Evolutionary conservation across 2,797 vertebrate species (phyloP), one percentile per base, ranked within the genome.

Genomic region (Cynodonichthys magdalenae): DNA sequence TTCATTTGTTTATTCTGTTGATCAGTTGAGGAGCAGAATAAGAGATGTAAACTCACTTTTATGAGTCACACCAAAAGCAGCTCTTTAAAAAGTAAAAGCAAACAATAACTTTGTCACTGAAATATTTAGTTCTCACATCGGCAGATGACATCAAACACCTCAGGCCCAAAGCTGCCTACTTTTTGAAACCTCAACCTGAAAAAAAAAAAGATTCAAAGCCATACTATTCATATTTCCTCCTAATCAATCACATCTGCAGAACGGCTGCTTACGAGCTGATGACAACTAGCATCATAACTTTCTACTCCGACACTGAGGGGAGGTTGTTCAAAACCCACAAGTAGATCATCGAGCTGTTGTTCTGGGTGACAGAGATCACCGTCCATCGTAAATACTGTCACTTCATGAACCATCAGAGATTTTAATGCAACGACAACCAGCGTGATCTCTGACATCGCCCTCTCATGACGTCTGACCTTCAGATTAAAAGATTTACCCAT

Each of bases 221-320:
- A 28, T 10, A 63, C 50, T 45, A 34, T 67, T 59, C 51, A 63
- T 67, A 75, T 77, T 77, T 29, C 45, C 47, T 68, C 45, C 28
- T 56, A 72, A 84, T 87, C 75, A 73, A 78, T 87, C 84, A 82
- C 49, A 62, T 20, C n/a, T 57, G 63, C 78, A 71, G 69, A 19
- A 78, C 79, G 83, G 79, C 69, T 79, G 75, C 74, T 72, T 63
- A 71, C 65, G 66, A 69, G 69, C 39, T 73, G 80, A 66, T 71
- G 44, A 59, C 58, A 69, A 64, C 52, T 41, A 14, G 29, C n/a
- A 39, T 50, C 59, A 67, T 68, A 49, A 68, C 66, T 74, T 66
- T 79, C 54, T 71, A 19, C 62, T 24, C 57, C 63, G 48, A 65
- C 54, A 49, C 17, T 59, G 19, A 45, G 29, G 41, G 19, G 59